A percentile compares a stretch with the other conserved stretches of the same genome.
Evolutionary conservation across 2,797 vertebrate genomes (phyloP).

Genomic region (Scomberomorus guttatus): DNA sequence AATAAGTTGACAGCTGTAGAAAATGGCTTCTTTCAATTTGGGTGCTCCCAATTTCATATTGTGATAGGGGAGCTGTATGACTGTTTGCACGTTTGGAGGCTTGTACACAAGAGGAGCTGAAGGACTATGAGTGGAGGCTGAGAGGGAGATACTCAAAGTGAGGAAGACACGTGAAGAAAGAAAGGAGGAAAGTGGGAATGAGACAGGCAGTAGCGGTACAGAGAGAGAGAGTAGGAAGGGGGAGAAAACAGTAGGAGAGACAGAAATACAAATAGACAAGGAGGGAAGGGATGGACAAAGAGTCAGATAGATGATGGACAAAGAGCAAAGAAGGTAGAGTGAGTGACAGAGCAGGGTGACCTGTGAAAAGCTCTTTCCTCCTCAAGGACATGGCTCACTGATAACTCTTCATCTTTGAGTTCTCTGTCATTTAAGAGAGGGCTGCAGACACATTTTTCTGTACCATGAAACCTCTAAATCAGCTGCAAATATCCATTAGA

Average conservation of each 20-base stretch:
- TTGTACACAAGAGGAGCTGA: conserved; percentile 52
- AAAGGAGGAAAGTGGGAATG: not conserved
- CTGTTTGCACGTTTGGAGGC: conserved; percentile 73
- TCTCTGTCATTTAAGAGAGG: not conserved
- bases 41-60: conserved; percentile 82
- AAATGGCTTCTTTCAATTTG: conserved; percentile 88
- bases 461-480: conserved; percentile 31
- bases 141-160: conserved; percentile 35
- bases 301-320: conserved; percentile 11
- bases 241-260: conserved; percentile 25
- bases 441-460: conserved; percentile 17
- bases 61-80: conserved; percentile 74
- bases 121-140: conserved; percentile 26
- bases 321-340: conserved; percentile 1
- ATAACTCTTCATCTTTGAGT: conserved; percentile 24
- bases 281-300: not conserved
- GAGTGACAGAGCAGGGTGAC: conserved; percentile 38
- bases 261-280: conserved; percentile 18
- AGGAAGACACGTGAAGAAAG: conserved; percentile 36
- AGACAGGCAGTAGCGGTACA: conserved; percentile 9
- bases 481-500: conserved; percentile 30
- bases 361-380: conserved; percentile 38
- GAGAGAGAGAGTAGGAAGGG: conserved; percentile 27
- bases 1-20: conserved; percentile 88
- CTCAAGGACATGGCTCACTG: conserved; percentile 2